Evolutionary conservation across 2,888 invertebrate species (phyloP).

Genomic region (Lasioglossum marginatum): DNA sequence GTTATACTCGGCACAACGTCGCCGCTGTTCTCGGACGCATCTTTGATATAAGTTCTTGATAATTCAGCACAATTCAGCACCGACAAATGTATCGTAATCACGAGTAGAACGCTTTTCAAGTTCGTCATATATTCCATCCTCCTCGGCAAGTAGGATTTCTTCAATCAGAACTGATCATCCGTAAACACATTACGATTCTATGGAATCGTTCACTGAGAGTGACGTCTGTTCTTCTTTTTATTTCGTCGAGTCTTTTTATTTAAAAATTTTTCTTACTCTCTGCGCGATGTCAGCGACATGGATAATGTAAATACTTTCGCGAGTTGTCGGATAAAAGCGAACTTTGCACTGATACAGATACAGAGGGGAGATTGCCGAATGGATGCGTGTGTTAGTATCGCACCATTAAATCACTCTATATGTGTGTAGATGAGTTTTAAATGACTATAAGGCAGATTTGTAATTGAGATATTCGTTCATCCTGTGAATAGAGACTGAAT

Average conservation of each 20-base stretch:
- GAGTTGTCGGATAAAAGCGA: constrained; percentile 41
- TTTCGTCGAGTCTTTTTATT: constrained; percentile 3
- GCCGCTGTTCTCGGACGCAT: constrained; percentile 57
- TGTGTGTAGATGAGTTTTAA: constrained; percentile 16
- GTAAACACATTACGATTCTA: constrained; percentile 42
- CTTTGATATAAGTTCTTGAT: constrained; percentile 61
- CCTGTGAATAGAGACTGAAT: not conserved
- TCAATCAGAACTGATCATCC: constrained; percentile 33
- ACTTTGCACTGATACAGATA: constrained; percentile 56
- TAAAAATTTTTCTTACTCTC: constrained; percentile 27
- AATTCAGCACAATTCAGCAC: constrained; percentile 61
- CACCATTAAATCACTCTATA: not conserved
- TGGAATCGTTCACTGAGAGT: too few species aligned
- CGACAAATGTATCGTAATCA: constrained; percentile 62
- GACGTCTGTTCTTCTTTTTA: constrained; percentile 1
- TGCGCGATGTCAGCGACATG: constrained; percentile 49
- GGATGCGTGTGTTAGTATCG: not conserved
- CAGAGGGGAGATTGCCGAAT: not conserved
- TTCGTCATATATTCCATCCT: constrained; percentile 62
- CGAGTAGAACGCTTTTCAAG: constrained; percentile 41
- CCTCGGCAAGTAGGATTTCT: constrained; percentile 31
- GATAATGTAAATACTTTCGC: constrained; percentile 26
- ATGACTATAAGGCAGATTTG: not conserved
- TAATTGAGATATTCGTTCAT: constrained; percentile 6
- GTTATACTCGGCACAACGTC: constrained; percentile 58